Conservation (phyloP, 2,797 vertebrate genomes). For the Syncerus caffer region DNA sequence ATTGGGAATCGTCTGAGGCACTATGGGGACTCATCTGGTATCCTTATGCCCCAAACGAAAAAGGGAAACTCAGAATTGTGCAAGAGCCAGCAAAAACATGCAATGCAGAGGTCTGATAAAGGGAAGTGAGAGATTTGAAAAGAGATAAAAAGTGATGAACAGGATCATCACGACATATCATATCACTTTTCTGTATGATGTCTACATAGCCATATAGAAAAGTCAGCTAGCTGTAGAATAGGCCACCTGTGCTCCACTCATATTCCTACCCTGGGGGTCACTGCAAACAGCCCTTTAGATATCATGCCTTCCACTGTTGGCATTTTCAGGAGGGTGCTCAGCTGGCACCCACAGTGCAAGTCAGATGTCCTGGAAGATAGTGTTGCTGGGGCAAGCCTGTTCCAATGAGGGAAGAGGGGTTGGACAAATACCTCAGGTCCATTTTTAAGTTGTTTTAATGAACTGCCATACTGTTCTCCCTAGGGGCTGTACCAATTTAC, state of each 20-base stretch:
- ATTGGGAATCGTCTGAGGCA: not conserved
- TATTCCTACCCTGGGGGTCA: not conserved
- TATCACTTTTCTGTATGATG: not conserved
- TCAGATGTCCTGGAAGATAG: not conserved
- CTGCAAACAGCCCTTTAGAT: too few relatives aligned
- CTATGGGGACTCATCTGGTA: accelerated
- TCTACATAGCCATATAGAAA: not conserved
- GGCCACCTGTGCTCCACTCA: too few relatives aligned
- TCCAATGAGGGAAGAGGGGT: not conserved
- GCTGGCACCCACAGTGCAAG: too few relatives aligned
- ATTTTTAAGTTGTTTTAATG: not conserved
- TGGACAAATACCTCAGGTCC: not conserved
- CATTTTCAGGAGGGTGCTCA: not conserved
- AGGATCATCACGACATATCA: not conserved
- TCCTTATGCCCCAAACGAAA: not conserved
- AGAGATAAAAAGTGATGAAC: not conserved
- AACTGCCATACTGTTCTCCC: not conserved
- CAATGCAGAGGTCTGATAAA: not conserved
- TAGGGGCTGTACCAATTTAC: not conserved
- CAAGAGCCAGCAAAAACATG: not conserved
- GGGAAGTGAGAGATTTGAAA: not conserved
- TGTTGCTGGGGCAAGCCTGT: not conserved
- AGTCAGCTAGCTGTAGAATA: not conserved
- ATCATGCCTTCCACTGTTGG: not conserved
- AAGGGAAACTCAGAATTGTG: not conserved